phyloP scores from a whole-genome alignment of 2,113 vertebrate species.

The Xiphias gladius region DNA sequence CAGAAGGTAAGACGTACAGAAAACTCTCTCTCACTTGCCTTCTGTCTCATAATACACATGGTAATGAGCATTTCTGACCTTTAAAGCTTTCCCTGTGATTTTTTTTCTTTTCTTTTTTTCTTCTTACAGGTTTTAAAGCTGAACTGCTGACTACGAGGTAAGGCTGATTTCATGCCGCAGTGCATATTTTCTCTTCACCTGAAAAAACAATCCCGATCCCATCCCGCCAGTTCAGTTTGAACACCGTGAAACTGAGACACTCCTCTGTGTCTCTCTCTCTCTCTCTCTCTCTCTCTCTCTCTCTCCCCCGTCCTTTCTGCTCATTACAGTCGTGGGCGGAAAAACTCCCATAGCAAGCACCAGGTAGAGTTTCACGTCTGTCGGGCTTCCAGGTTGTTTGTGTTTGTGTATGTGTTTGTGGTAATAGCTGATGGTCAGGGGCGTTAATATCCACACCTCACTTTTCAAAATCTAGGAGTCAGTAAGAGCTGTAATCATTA shows the following conservation, averaged over 20 bases:
- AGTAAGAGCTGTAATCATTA: background rate
- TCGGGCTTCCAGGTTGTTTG: background rate
- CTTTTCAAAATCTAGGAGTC: background rate
- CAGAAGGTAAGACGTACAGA: conserved; percentile 87
- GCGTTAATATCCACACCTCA: too few relatives aligned
- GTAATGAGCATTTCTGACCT: background rate
- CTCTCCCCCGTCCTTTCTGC: conserved; percentile 14
- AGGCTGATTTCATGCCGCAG: background rate
- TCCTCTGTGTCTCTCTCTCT: conserved; percentile 2
- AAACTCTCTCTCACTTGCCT: background rate
- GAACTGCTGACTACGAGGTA: conserved; percentile 82
- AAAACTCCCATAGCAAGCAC: conserved; percentile 97
- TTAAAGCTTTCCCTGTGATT: too few relatives aligned
- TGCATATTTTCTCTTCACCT: background rate
- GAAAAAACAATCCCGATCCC: too few relatives aligned
- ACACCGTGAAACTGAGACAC: conserved; percentile 7
- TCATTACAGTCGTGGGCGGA: conserved; percentile 91
- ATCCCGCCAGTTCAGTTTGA: too few relatives aligned
- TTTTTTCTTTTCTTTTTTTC: background rate
- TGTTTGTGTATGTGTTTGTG: conserved; percentile 7
- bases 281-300: background rate
- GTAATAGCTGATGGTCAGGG: background rate
- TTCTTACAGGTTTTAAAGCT: conserved; percentile 74
- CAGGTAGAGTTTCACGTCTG: conserved; percentile 88
- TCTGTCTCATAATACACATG: background rate